Evolutionary conservation across 92 coral and sea anemone species (phyloP).

Genomic region (Hydrozoanthus gracilis): DNA sequence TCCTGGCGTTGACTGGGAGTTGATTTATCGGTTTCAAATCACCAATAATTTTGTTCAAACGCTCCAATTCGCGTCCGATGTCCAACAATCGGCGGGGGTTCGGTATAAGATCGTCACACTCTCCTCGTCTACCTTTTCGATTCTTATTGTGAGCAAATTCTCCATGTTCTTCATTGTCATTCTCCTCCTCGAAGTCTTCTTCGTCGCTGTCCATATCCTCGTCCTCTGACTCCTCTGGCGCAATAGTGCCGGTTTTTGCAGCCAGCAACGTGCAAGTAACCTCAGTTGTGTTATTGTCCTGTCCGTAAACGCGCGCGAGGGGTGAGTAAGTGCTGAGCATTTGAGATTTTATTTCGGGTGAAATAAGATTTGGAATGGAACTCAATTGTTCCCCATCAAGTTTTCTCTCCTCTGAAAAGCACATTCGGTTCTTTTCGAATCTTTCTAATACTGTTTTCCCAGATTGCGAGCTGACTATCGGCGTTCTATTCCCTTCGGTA

Average conservation of each 20-base stretch:
- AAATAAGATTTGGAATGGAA: conserved; percentile 68
- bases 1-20: conserved; percentile 91
- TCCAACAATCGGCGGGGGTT: conserved; percentile 90
- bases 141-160: conserved; percentile 67
- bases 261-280: background rate
- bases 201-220: conserved; percentile 89
- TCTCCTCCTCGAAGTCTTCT: conserved; percentile 83
- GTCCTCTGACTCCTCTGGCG: conserved; percentile 81
- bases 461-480: conserved; percentile 19
- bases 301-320: conserved; percentile 12
- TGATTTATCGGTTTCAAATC: conserved; percentile 94
- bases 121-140: conserved; percentile 95
- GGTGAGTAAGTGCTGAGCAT: conserved; percentile 16
- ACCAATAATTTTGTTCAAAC: conserved; percentile 85
- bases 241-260: conserved; percentile 33
- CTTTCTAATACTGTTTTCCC: conserved; percentile 19
- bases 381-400: conserved; percentile 53
- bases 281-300: conserved; percentile 7
- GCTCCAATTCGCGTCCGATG: conserved; percentile 92
- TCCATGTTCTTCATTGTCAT: conserved; percentile 64
- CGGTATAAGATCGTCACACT: conserved; percentile 93
- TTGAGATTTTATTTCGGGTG: conserved; percentile 68
- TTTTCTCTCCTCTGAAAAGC: conserved; percentile 60
- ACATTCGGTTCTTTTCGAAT: conserved; percentile 23
- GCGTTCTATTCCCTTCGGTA: conserved; percentile 31